These are phyloP conservation scores for Cichlasoma orientale DNA, from an alignment of 2,797 vertebrate genomes.

Conservation along the genomic window DNA sequence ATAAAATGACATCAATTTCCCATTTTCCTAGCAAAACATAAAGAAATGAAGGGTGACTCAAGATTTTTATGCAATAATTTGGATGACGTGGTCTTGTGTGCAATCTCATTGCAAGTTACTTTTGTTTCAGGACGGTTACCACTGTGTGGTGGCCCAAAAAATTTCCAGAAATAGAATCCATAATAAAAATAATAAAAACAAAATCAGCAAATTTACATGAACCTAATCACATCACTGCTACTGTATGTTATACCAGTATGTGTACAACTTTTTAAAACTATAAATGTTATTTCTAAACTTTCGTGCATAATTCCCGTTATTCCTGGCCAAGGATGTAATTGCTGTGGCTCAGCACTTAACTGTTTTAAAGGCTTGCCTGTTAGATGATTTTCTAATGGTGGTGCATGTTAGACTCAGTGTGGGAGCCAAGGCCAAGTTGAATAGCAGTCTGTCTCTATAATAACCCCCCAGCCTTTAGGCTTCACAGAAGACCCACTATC, in stretches of 20 bases:
- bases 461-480: slow-evolving; percentile 10
- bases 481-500: slow-evolving; percentile 58
- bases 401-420: slow-evolving; percentile 36
- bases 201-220: background rate
- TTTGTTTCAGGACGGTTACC: background rate
- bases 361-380: slow-evolving; percentile 38
- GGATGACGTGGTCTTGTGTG: background rate
- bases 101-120: background rate
- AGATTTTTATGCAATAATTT: background rate
- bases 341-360: slow-evolving; percentile 18
- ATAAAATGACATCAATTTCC: too few relatives aligned
- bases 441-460: slow-evolving; percentile 47
- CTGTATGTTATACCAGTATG: background rate
- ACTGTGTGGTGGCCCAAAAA: background rate
- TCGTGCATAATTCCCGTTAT: slow-evolving; percentile 7
- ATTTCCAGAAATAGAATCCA: background rate
- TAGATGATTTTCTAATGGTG: slow-evolving; percentile 49
- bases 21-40: too few relatives aligned
- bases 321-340: slow-evolving; percentile 28
- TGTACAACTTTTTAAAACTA: background rate
- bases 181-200: too few relatives aligned
- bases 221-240: background rate
- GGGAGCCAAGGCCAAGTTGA: slow-evolving; percentile 49
- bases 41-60: background rate
- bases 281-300: background rate